Evolutionary conservation across 2,797 vertebrate species (phyloP), one percentile per base, ranked within the genome.

Genomic region (Melanotaenia maccullochi): DNA sequence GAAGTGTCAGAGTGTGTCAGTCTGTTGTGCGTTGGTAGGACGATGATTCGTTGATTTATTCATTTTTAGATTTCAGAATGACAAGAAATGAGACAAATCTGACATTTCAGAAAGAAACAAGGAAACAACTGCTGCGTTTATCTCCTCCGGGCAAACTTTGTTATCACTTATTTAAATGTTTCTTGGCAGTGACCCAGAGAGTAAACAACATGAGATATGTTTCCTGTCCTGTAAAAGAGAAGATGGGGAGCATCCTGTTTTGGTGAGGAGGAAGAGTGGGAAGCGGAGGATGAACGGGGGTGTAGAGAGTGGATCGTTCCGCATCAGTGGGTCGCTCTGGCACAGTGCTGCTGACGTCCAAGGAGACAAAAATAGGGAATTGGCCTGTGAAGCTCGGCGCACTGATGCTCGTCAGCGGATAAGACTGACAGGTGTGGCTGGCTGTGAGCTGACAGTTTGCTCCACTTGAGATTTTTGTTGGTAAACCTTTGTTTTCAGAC

Each of bases 301-400:
- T 60, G 69, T 73, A 65, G 68, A 85, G 72, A 75, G 71, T 59
- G 78, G 75, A 87, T 79, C 65, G 78, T 89, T 92, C 84, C 82
- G 84, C 87, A 84, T 93, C 90, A 90, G 60, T 82, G 85, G 83
- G 65, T 77, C 52, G 63, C 51, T 14, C 71, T 76, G 81, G 60
- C 84, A 72, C 82, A 40, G 49, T 8, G 81, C 83, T 85, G 81
- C 90, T 91, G 89, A 91, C 86, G 85, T 91, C 89, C 77, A 78
- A 49, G 3, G 79, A 82, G 89, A 88, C 86, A 65, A 69, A 90
- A 90, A 92, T 86, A 92, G 87, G 79, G 86, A 89, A 71, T 56
- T 33, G 86, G 60, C 80, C 85, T 79, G 77, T 68, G 82, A 89
- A 89, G 81, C 83, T 80, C n/a, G 8, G 75, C 2, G 47, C 51